phyloP scores from a whole-genome alignment of 2,888 invertebrate species.

The Leucoma salicis region DNA sequence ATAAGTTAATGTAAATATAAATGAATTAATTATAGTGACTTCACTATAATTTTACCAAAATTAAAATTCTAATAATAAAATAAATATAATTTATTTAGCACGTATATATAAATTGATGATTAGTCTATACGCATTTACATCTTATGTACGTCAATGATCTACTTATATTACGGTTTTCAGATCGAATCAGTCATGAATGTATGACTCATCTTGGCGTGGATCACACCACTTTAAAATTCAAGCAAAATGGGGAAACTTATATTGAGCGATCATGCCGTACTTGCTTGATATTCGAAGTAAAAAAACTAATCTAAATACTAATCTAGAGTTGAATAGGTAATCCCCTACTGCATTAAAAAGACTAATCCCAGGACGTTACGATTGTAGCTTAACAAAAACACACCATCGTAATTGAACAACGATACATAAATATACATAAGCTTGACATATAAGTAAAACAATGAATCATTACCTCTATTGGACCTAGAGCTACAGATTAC shows the following conservation, averaged over 20 bases:
- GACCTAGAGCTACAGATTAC: background rate
- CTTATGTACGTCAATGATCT: conserved; percentile 6
- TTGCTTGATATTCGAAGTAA: conserved; percentile 1
- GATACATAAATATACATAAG: no score
- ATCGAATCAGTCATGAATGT: conserved; percentile 10
- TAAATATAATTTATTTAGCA: no score
- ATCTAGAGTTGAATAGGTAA: background rate
- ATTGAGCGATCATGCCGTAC: conserved; percentile 1
- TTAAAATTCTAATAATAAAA: no score
- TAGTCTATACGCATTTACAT: background rate
- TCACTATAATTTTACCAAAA: no score
- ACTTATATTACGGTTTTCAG: conserved; percentile 10
- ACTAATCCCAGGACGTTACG: conserved; percentile 2
- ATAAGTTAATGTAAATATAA: no score
- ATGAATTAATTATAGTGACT: no score
- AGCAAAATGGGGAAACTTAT: conserved; percentile 8
- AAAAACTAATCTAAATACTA: conserved; percentile 1
- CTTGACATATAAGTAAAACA: background rate
- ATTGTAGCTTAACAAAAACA: background rate
- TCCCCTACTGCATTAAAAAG: no score
- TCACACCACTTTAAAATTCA: conserved; percentile 7
- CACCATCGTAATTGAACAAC: background rate
- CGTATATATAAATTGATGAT: background rate
- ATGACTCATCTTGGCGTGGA: conserved; percentile 10
- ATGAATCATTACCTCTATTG: conserved; percentile 6